These are phyloP conservation scores for Drosophila vallismaia DNA, from an alignment of 2,888 invertebrate species.

Conservation along the genomic window DNA sequence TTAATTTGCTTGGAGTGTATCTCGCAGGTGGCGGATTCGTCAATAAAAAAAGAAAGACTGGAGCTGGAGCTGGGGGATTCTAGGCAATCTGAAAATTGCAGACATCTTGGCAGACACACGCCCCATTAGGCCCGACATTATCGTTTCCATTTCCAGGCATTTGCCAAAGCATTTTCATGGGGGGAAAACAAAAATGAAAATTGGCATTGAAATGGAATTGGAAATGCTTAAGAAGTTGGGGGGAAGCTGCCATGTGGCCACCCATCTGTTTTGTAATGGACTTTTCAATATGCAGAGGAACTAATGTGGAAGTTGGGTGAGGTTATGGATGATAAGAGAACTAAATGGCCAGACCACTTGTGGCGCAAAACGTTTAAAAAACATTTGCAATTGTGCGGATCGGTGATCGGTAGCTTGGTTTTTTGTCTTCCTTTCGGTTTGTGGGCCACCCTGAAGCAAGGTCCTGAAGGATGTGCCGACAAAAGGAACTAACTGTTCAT, in stretches of 20 bases:
- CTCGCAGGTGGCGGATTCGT: conserved; percentile 23
- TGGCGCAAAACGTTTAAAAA: conserved; percentile 69
- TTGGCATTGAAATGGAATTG: conserved; percentile 17
- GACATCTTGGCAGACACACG: conserved; percentile 56
- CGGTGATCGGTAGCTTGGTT: conserved; percentile 27
- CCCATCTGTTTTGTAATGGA: conserved; percentile 36
- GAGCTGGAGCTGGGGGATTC: conserved; percentile 1
- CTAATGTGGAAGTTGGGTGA: conserved; percentile 51
- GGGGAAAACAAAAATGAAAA: conserved; percentile 43
- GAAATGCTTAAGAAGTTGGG: not conserved
- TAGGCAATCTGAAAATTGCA: conserved; percentile 57
- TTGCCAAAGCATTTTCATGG: conserved; percentile 43
- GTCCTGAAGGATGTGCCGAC: conserved; percentile 70
- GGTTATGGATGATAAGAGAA: conserved; percentile 59
- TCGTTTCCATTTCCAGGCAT: conserved; percentile 45
- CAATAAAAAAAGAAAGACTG: too few species aligned
- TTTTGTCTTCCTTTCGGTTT: conserved; percentile 1
- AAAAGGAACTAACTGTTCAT: conserved; percentile 75
- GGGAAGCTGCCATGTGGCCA: conserved; percentile 57
- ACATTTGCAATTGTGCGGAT: conserved; percentile 56
- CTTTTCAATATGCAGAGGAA: conserved; percentile 57
- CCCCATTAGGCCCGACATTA: conserved; percentile 49
- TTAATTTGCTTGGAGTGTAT: conserved; percentile 42
- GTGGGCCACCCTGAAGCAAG: conserved; percentile 61
- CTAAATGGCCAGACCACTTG: conserved; percentile 62